These are phyloP conservation scores for Phytoseiulus persimilis DNA, from an alignment of 2,888 invertebrate species.

Conservation along the genomic window DNA sequence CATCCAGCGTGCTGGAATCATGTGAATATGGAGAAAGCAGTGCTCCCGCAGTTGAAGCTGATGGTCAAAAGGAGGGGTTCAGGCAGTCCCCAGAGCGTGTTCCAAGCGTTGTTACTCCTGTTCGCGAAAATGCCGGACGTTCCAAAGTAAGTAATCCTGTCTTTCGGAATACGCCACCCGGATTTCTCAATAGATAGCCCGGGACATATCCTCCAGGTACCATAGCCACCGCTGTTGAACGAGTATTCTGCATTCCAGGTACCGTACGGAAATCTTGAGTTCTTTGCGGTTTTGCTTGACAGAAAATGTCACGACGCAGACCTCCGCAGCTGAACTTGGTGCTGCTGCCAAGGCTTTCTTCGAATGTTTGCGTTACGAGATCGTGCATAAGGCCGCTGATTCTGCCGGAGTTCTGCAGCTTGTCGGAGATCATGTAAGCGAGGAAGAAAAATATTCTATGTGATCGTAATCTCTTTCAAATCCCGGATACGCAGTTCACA, in stretches of 20 bases:
- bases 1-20: conserved; percentile 64
- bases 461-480: too few relatives aligned
- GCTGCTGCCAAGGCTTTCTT: conserved; percentile 62
- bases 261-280: background rate
- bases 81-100: conserved; percentile 65
- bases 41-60: conserved; percentile 63
- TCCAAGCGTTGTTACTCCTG: conserved; percentile 67
- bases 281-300: background rate
- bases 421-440: background rate
- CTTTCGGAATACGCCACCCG: too few relatives aligned
- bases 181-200: background rate
- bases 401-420: background rate
- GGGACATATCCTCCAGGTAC: too few relatives aligned
- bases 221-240: background rate
- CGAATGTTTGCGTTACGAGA: conserved; percentile 64
- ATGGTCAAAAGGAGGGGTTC: conserved; percentile 64
- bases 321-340: conserved; percentile 55
- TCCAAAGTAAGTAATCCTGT: conserved; percentile 40
- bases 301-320: conserved; percentile 9
- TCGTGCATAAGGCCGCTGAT: background rate
- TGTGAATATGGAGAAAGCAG: conserved; percentile 64
- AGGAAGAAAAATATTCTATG: background rate
- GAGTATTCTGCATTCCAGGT: conserved; percentile 22
- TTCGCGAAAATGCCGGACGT: conserved; percentile 61
- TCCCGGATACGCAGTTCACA: too few relatives aligned